Conservation (phyloP, 2,113 vertebrate genomes). For the Bujurquina vittata region DNA sequence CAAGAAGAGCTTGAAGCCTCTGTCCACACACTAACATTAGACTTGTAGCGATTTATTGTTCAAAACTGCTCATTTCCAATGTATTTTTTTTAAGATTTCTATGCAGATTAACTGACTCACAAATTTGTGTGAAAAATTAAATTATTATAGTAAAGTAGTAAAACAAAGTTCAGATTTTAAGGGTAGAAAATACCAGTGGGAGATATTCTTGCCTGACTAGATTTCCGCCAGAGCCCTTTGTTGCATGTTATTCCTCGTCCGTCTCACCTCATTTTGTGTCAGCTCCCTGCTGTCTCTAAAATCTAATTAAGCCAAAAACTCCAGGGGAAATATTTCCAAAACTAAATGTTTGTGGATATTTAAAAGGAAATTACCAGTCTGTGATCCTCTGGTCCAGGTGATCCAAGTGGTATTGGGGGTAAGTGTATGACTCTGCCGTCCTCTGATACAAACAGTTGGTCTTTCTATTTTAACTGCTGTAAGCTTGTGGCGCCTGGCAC, state of each 20-base stretch:
- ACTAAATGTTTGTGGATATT: slow-evolving; percentile 17
- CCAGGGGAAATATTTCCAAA: background rate
- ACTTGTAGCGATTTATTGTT: background rate
- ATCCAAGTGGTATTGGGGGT: slow-evolving; percentile 43
- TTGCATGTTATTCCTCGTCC: background rate
- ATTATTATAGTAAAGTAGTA: background rate
- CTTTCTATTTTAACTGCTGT: slow-evolving; percentile 72
- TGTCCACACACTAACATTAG: background rate
- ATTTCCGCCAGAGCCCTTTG: slow-evolving; percentile 3
- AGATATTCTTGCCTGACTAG: background rate
- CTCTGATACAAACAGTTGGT: slow-evolving; percentile 70
- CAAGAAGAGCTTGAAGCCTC: background rate
- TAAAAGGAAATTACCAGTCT: slow-evolving; percentile 6
- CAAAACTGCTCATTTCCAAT: background rate
- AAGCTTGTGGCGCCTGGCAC: slow-evolving; percentile 73
- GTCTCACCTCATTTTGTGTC: slow-evolving; percentile 17
- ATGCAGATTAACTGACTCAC: background rate
- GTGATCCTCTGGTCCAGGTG: slow-evolving; percentile 25
- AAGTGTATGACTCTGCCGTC: slow-evolving; percentile 51
- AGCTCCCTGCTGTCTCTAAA: background rate
- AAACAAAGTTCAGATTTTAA: background rate
- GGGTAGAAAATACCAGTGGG: background rate
- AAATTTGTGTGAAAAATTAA: background rate
- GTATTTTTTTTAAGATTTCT: background rate
- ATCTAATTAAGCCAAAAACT: slow-evolving; percentile 17